Evolutionary conservation across 2,797 vertebrate genomes (phyloP).

Genomic region (Myiotriccus ornatus): DNA sequence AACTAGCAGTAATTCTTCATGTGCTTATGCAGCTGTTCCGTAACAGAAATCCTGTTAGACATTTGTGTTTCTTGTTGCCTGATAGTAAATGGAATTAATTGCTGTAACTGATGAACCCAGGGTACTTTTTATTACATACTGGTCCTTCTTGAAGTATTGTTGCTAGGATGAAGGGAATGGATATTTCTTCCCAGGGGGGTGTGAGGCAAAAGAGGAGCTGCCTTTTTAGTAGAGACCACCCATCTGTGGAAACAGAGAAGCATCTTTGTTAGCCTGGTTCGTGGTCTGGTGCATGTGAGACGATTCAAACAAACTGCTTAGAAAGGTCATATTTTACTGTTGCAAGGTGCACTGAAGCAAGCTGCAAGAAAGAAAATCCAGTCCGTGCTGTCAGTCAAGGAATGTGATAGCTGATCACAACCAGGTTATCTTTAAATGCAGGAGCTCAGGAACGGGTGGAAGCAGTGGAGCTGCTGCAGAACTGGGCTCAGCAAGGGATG

Average conservation of each 20-base stretch:
- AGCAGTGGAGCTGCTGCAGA: neutral
- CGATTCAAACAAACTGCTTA: neutral
- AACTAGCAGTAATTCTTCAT: neutral
- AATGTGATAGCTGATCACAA: rapidly evolving
- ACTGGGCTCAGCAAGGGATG: neutral
- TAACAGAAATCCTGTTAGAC: neutral
- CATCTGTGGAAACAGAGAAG: neutral
- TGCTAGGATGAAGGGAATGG: neutral
- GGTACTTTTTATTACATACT: neutral
- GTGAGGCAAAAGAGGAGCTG: neutral
- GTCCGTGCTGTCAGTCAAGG: neutral
- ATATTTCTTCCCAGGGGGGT: rapidly evolving
- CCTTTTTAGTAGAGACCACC: neutral
- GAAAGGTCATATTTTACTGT: neutral
- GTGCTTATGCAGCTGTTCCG: neutral
- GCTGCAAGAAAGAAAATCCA: neutral
- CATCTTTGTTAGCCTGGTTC: neutral
- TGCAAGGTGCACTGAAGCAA: neutral
- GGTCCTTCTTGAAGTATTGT: neutral
- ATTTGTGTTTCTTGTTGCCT: neutral
- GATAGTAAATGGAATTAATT: neutral
- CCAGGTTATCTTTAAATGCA: neutral
- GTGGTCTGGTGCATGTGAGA: neutral
- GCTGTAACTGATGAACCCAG: neutral
- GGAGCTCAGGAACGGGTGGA: neutral